These are phyloP conservation scores for Diadophis punctatus DNA, from an alignment of 2,113 vertebrate species.

Conservation along the genomic window DNA sequence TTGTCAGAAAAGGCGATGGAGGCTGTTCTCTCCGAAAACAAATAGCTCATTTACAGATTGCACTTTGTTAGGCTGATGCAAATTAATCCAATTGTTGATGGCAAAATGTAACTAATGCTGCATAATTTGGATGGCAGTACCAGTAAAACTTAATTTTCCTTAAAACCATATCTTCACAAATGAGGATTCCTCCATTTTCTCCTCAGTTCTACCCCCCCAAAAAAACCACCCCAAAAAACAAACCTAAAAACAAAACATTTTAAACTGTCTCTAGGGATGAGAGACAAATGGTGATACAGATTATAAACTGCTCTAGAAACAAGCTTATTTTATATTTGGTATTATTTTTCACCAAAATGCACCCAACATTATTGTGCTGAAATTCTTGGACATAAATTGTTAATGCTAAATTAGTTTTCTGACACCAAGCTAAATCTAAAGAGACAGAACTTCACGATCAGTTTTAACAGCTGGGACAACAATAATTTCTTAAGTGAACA, in stretches of 20 bases:
- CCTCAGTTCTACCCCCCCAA: background rate
- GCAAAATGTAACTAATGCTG: slow-evolving; percentile 50
- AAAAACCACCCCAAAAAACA: too few relatives aligned
- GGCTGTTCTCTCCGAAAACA: slow-evolving; percentile 29
- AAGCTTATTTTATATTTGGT: slow-evolving; percentile 17
- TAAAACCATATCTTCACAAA: slow-evolving; percentile 35
- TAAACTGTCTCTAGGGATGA: slow-evolving; percentile 18
- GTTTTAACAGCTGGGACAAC: background rate
- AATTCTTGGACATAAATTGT: background rate
- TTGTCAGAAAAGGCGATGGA: slow-evolving; percentile 27
- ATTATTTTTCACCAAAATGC: slow-evolving; percentile 18
- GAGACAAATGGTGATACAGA: slow-evolving; percentile 26
- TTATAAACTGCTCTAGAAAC: slow-evolving; percentile 13
- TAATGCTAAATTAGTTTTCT: slow-evolving; percentile 15
- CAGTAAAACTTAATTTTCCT: slow-evolving; percentile 50
- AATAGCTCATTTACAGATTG: slow-evolving; percentile 58
- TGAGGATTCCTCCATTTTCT: background rate
- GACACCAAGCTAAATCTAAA: slow-evolving; percentile 21
- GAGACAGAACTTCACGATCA: slow-evolving; percentile 6
- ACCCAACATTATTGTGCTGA: background rate
- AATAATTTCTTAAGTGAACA: background rate
- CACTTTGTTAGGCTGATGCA: slow-evolving; percentile 44
- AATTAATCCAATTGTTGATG: slow-evolving; percentile 44
- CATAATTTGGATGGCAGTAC: slow-evolving; percentile 34
- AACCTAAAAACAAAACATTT: slow-evolving; percentile 7